A percentile compares a stretch with the other conserved stretches of the same genome.
phyloP scores from a whole-genome alignment of 2,797 vertebrate genomes.

The Margarornis squamiger region DNA sequence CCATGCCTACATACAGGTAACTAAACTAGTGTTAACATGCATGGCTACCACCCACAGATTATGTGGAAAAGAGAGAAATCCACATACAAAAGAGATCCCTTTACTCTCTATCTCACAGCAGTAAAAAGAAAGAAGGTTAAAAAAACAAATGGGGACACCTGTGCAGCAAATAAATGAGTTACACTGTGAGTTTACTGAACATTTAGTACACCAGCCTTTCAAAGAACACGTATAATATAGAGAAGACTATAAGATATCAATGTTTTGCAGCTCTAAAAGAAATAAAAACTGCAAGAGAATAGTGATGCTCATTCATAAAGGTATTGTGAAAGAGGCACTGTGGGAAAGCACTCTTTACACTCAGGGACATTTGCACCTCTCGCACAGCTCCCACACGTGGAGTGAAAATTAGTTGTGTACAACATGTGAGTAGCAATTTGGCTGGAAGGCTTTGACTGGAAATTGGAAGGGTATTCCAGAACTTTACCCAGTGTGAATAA shows the following conservation, averaged over 20 bases:
- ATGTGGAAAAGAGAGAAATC: background rate
- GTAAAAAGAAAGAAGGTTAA: background rate
- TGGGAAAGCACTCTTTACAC: background rate
- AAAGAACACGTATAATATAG: background rate
- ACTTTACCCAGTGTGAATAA: background rate
- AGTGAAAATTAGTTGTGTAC: background rate
- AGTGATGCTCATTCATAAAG: background rate
- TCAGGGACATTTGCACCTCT: background rate
- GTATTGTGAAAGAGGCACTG: background rate
- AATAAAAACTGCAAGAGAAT: background rate
- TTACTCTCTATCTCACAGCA: background rate
- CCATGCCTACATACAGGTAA: background rate
- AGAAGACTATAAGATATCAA: background rate
- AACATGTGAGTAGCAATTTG: background rate
- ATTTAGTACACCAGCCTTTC: background rate
- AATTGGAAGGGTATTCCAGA: background rate
- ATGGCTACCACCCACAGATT: background rate
- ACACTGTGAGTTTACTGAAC: background rate
- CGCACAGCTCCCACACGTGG: background rate
- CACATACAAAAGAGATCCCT: background rate
- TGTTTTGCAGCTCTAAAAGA: background rate
- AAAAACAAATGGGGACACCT: background rate
- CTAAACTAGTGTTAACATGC: background rate
- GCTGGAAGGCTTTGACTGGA: background rate
- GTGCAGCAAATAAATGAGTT: background rate